Evolutionary conservation across 2,888 invertebrate species (phyloP), one percentile per base, ranked within the genome.

Genomic region (Hirtodrosophila alboralis): DNA sequence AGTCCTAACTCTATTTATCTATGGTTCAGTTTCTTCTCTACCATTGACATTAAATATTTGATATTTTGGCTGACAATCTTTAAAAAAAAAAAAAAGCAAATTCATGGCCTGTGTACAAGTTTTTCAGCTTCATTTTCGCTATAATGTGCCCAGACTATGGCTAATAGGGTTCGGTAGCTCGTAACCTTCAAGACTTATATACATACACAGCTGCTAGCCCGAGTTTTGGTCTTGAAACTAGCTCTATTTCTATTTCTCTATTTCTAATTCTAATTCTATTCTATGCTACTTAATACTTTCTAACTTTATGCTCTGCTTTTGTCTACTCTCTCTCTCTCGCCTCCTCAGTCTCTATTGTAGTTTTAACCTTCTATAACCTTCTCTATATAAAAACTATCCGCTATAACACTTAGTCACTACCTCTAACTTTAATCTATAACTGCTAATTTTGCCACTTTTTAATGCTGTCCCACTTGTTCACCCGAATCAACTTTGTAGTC

Each of bases 161-260:
- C 36, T 36, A 12, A 21, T 21, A 9, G 14, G 13, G 16, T 33
- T 48, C 40, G 26, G 26, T 34, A 34, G 67, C 71, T 67, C 67
- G 65, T 70, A 26, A 43, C 37, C 43, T n/a, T n/a, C 43, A 4
- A 59, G 14, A 37, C 38, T 59, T 58, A 27, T 45, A 59, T n/a
- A 57, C 16, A 41, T 41, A 28, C 14, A 40, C 23, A 28, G 33
- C 16, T 75, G 53, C 51, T 61, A 59, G 43, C 52, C 40, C 47
- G 49, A 61, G 49, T 59, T 67, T 34, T 73, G 62, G 26, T 73
- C 48, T 68, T 67, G 44, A 53, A 70, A 43, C 68, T 73, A 68
- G 67, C 60, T 71, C 47, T 57, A 66, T 30, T 38, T 23, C 44
- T 45, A 30, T 12, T 23, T 4, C 23, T 27, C 21, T 12, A 38